Evolutionary conservation across 2,797 vertebrate species (phyloP).

Genomic region (Saxicola maurus): DNA sequence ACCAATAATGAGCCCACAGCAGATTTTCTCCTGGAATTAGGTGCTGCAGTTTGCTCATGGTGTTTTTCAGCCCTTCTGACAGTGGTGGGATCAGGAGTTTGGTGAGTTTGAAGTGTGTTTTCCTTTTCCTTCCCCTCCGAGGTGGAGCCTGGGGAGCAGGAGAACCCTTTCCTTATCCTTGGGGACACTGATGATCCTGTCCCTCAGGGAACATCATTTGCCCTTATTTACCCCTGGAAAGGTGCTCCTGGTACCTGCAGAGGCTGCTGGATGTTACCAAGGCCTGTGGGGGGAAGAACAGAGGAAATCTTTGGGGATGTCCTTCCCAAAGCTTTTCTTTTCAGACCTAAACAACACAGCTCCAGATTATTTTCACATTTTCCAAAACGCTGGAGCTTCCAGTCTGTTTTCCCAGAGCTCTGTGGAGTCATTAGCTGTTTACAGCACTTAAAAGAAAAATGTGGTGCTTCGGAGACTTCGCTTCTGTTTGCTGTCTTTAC

Average conservation of each 20-base stretch:
- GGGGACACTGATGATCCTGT: neutral
- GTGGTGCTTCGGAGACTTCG: slow-evolving; percentile 11
- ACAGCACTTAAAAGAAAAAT: slow-evolving; percentile 42
- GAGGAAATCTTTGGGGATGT: neutral
- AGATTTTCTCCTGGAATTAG: neutral
- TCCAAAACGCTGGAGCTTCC: neutral
- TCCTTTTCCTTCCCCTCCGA: fast-evolving
- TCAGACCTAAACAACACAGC: neutral
- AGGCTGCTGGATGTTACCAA: neutral
- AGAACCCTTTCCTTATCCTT: neutral
- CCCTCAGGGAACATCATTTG: neutral
- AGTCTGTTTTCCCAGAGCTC: neutral
- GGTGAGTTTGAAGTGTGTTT: neutral
- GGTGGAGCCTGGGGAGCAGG: neutral
- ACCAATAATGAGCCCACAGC: neutral
- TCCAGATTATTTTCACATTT: neutral
- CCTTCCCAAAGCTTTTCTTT: neutral
- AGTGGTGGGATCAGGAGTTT: neutral
- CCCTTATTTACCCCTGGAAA: no score
- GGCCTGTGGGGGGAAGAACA: neutral
- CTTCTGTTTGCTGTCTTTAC: slow-evolving; percentile 49
- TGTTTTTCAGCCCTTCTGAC: neutral
- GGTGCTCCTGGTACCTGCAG: fast-evolving
- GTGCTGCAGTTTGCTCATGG: fast-evolving
- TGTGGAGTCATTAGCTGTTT: slow-evolving; percentile 18